These are phyloP conservation scores for Melanitta fusca DNA, from an alignment of 2,797 vertebrate genomes.

Conservation along the genomic window DNA sequence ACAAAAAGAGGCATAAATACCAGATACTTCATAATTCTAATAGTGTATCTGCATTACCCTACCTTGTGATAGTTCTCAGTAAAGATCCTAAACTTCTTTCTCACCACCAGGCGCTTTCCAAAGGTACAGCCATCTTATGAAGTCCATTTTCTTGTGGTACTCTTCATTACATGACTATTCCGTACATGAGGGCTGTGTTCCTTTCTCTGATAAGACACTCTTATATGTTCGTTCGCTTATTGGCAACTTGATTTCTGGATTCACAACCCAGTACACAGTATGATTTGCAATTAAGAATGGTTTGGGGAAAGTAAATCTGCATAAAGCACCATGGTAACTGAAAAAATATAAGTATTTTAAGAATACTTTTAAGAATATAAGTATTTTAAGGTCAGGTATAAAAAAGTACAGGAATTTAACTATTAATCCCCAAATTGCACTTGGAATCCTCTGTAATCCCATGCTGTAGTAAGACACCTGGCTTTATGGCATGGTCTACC, in stretches of 20 bases:
- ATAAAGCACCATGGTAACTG: not conserved
- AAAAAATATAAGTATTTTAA: slow-evolving; percentile 14
- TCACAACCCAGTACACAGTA: not conserved
- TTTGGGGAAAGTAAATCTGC: not conserved
- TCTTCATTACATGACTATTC: not conserved
- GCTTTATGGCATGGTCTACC: not conserved
- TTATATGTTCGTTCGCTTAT: slow-evolving; percentile 15
- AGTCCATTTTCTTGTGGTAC: not conserved
- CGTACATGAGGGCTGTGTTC: not conserved
- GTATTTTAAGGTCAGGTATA: slow-evolving; percentile 29
- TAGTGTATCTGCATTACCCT: not conserved
- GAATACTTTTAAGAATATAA: not conserved
- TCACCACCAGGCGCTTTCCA: not conserved
- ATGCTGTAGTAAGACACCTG: not conserved
- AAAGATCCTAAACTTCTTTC: not conserved
- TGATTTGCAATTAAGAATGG: slow-evolving; percentile 28
- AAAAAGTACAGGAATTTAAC: not conserved
- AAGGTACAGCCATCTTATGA: not conserved
- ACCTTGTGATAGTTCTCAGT: not conserved
- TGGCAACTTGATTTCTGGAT: slow-evolving; percentile 1
- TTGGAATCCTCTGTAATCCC: not conserved
- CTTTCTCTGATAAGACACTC: not conserved
- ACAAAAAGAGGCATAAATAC: not conserved
- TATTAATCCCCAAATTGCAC: not conserved
- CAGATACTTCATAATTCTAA: not conserved